Evolutionary conservation across 2,888 invertebrate species (phyloP), one percentile per base, ranked within the genome.

Genomic region (Archips xylosteana): DNA sequence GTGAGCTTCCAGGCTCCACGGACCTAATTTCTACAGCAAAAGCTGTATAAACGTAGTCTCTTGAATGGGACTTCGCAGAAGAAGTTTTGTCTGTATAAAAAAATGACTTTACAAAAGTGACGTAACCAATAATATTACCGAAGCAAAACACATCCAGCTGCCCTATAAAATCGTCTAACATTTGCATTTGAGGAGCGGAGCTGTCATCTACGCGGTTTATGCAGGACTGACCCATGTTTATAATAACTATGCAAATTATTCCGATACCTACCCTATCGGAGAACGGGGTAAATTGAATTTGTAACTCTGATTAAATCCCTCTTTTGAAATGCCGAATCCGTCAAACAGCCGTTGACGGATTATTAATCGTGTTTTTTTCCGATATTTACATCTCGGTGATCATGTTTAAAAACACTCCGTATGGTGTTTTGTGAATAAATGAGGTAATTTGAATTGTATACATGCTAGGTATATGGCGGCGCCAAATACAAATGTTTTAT

Each of bases 241-340:
- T 92, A 92, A 94, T 93, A 93, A 92, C 91, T 92, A 94, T 94
- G 94, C 93, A 93, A 94, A 94, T 94, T 89, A 89, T 89, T 88
- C 89, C 88, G 88, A 92, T 92, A 91, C 86, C 87, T 84, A 85
- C 87, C 90, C 89, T 89, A 90, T 91, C 88, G 83, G 81, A 87
- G 83, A 81, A 82, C 83, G 81, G 85, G 82, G 87, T 84, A 91
- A 92, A 94, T 94, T 94, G 88, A 93, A 93, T 93, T 93, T 91
- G 92, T 92, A 90, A 89, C 91, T 90, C 89, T 89, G 89, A 92
- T 94, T 92, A 92, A 92, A 88, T 81, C 85, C 85, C 88, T 87
- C 87, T 85, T 89, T 90, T 88, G 87, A 87, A 86, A 89, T 86
- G 85, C 86, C 87, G 84, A 89, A 88, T 86, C 80, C 75, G 80